phyloP scores from a whole-genome alignment of 2,797 vertebrate genomes.

The Stomatorhinus walkeri region DNA sequence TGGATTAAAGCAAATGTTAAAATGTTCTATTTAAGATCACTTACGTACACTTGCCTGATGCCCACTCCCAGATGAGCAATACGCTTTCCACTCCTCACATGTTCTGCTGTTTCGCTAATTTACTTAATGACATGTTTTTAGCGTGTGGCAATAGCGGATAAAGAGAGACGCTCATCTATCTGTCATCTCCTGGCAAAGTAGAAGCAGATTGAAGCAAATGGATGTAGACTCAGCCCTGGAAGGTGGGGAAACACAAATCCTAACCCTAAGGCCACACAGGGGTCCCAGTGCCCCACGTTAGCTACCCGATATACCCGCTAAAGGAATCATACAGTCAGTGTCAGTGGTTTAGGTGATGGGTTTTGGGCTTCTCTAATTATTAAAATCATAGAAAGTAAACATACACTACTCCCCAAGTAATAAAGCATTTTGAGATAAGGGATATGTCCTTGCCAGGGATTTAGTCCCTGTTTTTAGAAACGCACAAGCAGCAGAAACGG shows the following conservation, averaged over 20 bases:
- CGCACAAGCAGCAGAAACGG: constrained; percentile 26
- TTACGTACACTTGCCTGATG: background rate
- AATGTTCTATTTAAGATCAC: background rate
- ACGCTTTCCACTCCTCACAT: background rate
- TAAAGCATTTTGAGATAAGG: constrained; percentile 14
- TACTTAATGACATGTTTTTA: constrained; percentile 34
- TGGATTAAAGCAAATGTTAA: background rate
- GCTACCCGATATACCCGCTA: background rate
- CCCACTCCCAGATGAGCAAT: background rate
- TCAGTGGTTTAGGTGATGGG: background rate
- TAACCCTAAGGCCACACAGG: background rate
- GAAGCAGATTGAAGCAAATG: background rate
- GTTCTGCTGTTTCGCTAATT: constrained; percentile 25
- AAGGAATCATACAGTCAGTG: background rate
- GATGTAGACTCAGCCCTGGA: constrained; percentile 2
- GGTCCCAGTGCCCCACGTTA: background rate
- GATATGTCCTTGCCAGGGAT: constrained; percentile 17
- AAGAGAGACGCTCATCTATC: constrained; percentile 15
- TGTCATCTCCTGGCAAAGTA: constrained; percentile 13
- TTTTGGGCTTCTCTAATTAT: background rate
- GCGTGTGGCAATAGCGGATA: constrained; percentile 32
- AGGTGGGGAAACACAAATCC: background rate
- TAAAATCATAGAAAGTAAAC: background rate
- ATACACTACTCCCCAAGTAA: background rate
- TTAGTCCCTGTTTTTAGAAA: constrained; percentile 25